Percentiles rank a stretch among this genome's conserved stretches.
Evolutionary conservation across 2,888 invertebrate genomes (phyloP).

Genomic region (Gasteruption jaculator): DNA sequence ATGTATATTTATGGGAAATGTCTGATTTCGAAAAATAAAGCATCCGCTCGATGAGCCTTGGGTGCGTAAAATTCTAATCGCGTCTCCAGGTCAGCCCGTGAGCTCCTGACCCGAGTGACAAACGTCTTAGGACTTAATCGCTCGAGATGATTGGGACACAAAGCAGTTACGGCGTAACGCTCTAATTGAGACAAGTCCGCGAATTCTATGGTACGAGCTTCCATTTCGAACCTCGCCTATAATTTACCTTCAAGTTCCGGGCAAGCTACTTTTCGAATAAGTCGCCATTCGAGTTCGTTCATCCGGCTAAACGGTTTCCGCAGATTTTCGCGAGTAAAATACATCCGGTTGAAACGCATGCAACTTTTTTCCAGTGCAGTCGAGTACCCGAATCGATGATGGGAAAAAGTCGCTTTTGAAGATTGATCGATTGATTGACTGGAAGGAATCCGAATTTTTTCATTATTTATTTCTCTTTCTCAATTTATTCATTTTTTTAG

Average conservation of each 20-base stretch:
- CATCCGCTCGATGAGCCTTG: no score
- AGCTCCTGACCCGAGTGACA: conserved; percentile 5
- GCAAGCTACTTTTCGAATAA: neutral
- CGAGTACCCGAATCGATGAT: conserved; percentile 25
- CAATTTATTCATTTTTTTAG: no score
- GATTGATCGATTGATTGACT: no score
- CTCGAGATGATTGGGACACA: conserved; percentile 23
- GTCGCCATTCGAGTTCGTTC: conserved; percentile 14
- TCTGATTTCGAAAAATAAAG: no score
- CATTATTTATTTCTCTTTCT: no score
- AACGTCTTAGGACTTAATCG: conserved; percentile 23
- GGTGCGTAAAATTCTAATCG: no score
- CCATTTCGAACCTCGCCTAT: conserved; percentile 8
- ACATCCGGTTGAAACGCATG: no score
- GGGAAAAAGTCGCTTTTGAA: conserved; percentile 22
- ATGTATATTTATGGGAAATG: no score
- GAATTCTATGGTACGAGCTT: neutral
- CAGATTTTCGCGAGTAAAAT: conserved; percentile 34
- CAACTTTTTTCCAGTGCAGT: conserved; percentile 21
- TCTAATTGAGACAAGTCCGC: conserved; percentile 22
- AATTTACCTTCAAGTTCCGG: neutral
- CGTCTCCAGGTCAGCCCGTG: conserved; percentile 1
- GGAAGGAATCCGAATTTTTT: no score
- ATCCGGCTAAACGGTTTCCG: conserved; percentile 41
- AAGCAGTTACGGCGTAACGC: conserved; percentile 24